phyloP scores from a whole-genome alignment of 2,113 vertebrate genomes.

The Xenotilapia longispinis region DNA sequence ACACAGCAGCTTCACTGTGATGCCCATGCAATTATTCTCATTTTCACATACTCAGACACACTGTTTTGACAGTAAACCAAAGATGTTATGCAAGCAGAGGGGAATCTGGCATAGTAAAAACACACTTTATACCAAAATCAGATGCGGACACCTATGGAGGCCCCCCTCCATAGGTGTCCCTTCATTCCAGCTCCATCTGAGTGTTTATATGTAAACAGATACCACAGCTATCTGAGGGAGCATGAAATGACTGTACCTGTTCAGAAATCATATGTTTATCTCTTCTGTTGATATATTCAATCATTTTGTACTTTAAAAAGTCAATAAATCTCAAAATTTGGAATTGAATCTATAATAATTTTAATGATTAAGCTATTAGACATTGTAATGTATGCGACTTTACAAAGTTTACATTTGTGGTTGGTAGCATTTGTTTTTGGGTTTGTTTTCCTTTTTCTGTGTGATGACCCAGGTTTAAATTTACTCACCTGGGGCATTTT shows the following conservation, averaged over 20 bases:
- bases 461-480: background rate
- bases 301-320: background rate
- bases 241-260: background rate
- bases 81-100: background rate
- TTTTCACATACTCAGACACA: background rate
- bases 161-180: background rate
- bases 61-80: background rate
- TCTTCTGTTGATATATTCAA: background rate
- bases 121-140: background rate
- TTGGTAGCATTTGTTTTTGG: background rate
- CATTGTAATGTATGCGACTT: background rate
- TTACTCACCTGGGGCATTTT: background rate
- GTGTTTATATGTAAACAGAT: background rate
- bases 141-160: background rate
- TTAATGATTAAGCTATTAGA: background rate
- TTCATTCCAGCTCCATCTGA: background rate
- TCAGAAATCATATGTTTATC: background rate
- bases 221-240: background rate
- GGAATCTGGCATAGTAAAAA: background rate
- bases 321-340: background rate
- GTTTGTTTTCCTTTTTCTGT: background rate
- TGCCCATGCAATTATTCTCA: background rate
- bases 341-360: background rate
- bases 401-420: background rate
- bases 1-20: background rate